Base-by-base conservation (phyloP, 2,113 vertebrate species). In the Parus major region DNA sequence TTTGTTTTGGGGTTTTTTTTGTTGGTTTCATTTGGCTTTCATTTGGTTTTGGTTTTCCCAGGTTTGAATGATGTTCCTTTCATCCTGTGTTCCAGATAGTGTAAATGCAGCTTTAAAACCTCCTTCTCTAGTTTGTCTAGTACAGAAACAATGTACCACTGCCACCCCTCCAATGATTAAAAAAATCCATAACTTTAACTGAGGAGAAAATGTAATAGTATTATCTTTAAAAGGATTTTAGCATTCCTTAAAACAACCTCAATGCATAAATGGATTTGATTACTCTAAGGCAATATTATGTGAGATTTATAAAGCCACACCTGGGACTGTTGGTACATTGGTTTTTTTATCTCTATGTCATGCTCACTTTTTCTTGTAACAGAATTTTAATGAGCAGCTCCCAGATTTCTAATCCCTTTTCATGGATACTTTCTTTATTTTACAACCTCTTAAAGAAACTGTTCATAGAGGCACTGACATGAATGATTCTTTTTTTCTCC, bases 1-100 rank as follows among this genome's bases (percentile, higher is more conserved):
- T 59, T 53, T 27, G 4, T 1, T 24, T n/a, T n/a, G 3, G 3
- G 19, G 52, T 2, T 47, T 49, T 49, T 2, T 4, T 31, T 19
- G 9, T 64, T 73, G 15, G 3, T 41, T 57, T 73, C 9, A 8
- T 57, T 65, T 41, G 42, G 3, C 29, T 70, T 36, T 23, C 2
- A 4, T 50, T 84, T 84, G 6, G 7, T 85, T 44, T 31, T 13
- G 8, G 2, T 75, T 66, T 76, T 66, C 44, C 13, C 57, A 53
- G 24, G 2, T 68, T 89, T 75, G 18, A 15, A 16, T 49, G 28
- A 4, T 69, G 12, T 27, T 65, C 10, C 19, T 85, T 87, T 46
- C 12, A 11, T n/a, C 3, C 13, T 21, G 5, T 56, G 19, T 84
- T 85, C 56, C 36, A 44, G 27, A 44, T 24, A 90, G 44, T 0